phyloP scores from a whole-genome alignment of 2,888 invertebrate genomes.

The Cremastinae sp. region DNA sequence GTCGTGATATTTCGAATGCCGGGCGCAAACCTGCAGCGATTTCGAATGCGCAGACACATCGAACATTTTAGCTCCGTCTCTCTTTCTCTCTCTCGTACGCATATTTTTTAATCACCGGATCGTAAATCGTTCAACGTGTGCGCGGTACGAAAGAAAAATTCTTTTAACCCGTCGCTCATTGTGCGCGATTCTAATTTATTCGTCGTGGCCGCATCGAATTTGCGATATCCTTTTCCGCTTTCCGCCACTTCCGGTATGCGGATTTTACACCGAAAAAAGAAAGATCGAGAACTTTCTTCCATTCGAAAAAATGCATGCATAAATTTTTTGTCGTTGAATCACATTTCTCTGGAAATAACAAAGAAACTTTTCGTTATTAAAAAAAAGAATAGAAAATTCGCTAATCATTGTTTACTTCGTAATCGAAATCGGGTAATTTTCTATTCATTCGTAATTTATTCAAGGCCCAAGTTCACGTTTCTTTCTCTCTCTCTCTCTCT shows the following conservation, averaged over 20 bases:
- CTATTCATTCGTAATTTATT: slow-evolving; percentile 10
- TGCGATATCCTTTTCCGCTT: slow-evolving; percentile 29
- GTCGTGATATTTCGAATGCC: slow-evolving; percentile 42
- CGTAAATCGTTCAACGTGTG: slow-evolving; percentile 8
- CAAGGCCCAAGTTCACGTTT: slow-evolving; percentile 10
- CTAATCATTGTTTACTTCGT: slow-evolving; percentile 13
- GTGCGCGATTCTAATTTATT: slow-evolving; percentile 47
- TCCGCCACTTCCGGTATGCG: slow-evolving; percentile 50
- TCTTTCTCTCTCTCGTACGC: slow-evolving; percentile 22
- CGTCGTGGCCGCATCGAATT: slow-evolving; percentile 15
- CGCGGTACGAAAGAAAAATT: not conserved
- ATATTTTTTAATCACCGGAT: slow-evolving; percentile 39
- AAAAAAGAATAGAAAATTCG: too few species aligned
- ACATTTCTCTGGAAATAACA: too few species aligned
- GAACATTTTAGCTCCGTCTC: too few species aligned
- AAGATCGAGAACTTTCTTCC: not conserved
- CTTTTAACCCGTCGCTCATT: slow-evolving; percentile 20
- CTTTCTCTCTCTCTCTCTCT: too few species aligned
- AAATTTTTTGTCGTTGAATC: too few species aligned
- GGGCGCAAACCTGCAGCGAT: slow-evolving; percentile 41
- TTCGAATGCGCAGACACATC: slow-evolving; percentile 24
- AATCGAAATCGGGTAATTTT: slow-evolving; percentile 5
- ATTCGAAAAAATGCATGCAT: not conserved
- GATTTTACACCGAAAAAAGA: not conserved
- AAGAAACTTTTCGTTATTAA: too few species aligned